Conservation (phyloP, 2,888 invertebrate species). For the Watsonalla cultraria region DNA sequence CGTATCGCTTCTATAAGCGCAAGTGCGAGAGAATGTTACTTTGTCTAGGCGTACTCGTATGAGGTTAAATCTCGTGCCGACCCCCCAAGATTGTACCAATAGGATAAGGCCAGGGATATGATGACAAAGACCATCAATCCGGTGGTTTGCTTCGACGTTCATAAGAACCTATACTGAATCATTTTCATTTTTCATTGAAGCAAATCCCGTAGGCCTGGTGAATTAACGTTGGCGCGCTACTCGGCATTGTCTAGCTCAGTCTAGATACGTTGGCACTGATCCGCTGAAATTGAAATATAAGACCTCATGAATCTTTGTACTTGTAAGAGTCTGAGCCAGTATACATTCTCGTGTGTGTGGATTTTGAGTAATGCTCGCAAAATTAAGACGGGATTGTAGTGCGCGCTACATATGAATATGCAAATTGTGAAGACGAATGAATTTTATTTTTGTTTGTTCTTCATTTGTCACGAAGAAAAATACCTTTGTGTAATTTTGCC, state of each 20-base stretch:
- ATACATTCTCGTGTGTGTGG: background rate
- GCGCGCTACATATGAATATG: background rate
- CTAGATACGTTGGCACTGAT: conserved; percentile 42
- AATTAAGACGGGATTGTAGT: background rate
- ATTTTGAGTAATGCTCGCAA: background rate
- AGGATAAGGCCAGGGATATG: conserved; percentile 9
- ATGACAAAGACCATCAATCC: too few relatives aligned
- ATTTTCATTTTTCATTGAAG: conserved; percentile 11
- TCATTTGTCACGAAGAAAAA: too few relatives aligned
- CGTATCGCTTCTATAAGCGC: too few relatives aligned
- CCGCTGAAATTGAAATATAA: conserved; percentile 69
- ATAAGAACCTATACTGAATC: too few relatives aligned
- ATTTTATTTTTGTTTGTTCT: too few relatives aligned
- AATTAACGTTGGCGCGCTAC: conserved; percentile 36
- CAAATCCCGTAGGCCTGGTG: conserved; percentile 31
- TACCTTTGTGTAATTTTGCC: too few relatives aligned
- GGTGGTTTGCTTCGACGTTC: too few relatives aligned
- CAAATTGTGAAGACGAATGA: too few relatives aligned
- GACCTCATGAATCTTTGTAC: conserved; percentile 47
- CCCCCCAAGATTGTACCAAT: conserved; percentile 1
- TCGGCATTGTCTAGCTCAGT: conserved; percentile 38
- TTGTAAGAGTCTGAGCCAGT: conserved; percentile 21
- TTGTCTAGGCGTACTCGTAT: too few relatives aligned
- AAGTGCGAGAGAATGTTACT: too few relatives aligned
- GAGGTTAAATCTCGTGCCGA: background rate